These are phyloP conservation scores for Cosmorhoe ocellata DNA, from an alignment of 2,888 invertebrate genomes.

Conservation along the genomic window DNA sequence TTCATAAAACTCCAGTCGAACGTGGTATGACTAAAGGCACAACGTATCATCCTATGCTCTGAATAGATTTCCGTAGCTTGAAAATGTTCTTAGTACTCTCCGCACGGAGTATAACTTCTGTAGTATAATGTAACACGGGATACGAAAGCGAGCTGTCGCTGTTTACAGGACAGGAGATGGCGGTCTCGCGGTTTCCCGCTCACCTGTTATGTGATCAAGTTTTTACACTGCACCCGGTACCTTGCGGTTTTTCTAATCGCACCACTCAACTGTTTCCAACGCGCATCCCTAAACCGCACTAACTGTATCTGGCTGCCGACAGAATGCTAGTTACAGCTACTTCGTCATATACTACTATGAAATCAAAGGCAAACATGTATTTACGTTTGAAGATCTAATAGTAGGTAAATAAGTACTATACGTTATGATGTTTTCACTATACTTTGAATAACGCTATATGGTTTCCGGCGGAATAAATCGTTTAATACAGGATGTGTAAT, in stretches of 20 bases:
- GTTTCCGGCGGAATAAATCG: conserved; percentile 34
- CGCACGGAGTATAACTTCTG: not conserved
- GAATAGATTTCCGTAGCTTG: too few relatives aligned
- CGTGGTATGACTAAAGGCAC: too few relatives aligned
- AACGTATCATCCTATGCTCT: too few relatives aligned
- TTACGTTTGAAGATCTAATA: conserved; percentile 42
- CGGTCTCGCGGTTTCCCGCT: conserved; percentile 43
- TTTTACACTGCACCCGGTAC: conserved; percentile 51
- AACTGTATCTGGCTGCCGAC: conserved; percentile 54
- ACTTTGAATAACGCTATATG: conserved; percentile 40
- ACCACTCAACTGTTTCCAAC: conserved; percentile 48
- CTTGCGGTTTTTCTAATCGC: conserved; percentile 61
- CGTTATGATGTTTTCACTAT: conserved; percentile 27
- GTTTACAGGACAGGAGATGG: conserved; percentile 30
- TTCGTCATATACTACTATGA: conserved; percentile 56
- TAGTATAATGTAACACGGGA: conserved; percentile 23
- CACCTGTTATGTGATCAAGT: conserved; percentile 54
- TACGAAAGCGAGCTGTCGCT: conserved; percentile 29
- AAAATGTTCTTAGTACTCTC: too few relatives aligned
- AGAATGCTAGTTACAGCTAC: conserved; percentile 43
- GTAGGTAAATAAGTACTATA: conserved; percentile 37
- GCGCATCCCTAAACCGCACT: conserved; percentile 60
- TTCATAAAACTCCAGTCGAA: too few relatives aligned
- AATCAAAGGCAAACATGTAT: conserved; percentile 42
- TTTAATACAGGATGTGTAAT: conserved; percentile 1